Evolutionary conservation across 2,113 vertebrate genomes (phyloP), one percentile per base, ranked within the genome.

Genomic region (Sceloporus undulatus): DNA sequence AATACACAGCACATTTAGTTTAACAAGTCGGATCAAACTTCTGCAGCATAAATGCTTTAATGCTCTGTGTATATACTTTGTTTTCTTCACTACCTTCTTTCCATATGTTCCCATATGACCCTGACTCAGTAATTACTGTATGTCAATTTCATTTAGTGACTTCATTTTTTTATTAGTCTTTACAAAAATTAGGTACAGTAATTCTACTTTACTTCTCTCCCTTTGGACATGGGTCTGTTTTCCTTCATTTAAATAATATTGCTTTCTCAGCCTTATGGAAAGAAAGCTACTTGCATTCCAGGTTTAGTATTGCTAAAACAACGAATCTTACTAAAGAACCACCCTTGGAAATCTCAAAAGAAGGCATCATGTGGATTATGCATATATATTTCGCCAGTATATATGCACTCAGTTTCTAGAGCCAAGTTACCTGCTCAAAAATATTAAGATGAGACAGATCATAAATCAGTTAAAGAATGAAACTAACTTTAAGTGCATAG

Each of bases 1-100:
- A 90, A 10, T 1, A 21, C 62, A 52, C 78, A 65, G 56, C 73
- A 79, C 6, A 21, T 88, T 86, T 89, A 84, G 27, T 90, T 91
- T 84, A 83, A 83, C 81, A 85, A 87, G 48, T 87, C 34, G 10
- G 4, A 83, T 0, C 0, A 86, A 14, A 91, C 16, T 16, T 90
- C 56, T 90, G 40, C 27, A 84, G 10, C 71, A 81, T 84, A 54
- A 85, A 84, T 11, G 76, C 79, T 84, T 86, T 89, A 79, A 88
- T 3, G 54, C 10, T 29, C 54, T 2, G 76, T 18, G 1, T 18
- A 23, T 79, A 79, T 91, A 86, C 52, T 6, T 87, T 34, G 23
- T 59, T 76, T 25, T 92, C 38, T 91, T 79, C 76, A 84, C 0
- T 82, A 13, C 25, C 80, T 56, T 25, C 34, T 54, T 91, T 56